phyloP scores from a whole-genome alignment of 2,888 invertebrate genomes.

The Choristoneura rosaceana region DNA sequence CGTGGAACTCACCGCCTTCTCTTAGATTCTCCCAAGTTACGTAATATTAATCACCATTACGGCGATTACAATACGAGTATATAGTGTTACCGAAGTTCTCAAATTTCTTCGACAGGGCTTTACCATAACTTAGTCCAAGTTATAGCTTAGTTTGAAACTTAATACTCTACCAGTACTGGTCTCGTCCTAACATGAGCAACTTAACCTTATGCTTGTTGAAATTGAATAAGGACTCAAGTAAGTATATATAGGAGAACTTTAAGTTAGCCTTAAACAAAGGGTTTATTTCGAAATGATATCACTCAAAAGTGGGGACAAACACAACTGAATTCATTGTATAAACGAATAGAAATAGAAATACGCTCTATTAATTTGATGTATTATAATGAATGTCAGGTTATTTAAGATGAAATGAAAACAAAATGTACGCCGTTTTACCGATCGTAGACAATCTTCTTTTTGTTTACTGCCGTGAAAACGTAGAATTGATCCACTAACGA shows the following conservation, averaged over 20 bases:
- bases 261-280: neutral
- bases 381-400: too few species aligned
- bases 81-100: constrained; percentile 19
- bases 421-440: too few species aligned
- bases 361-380: too few species aligned
- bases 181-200: constrained; percentile 4
- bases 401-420: too few species aligned
- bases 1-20: neutral
- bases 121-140: constrained; percentile 6
- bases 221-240: constrained; percentile 13
- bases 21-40: neutral
- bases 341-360: too few species aligned
- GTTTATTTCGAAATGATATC: neutral
- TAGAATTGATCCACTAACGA: too few species aligned
- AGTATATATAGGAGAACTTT: neutral
- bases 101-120: constrained; percentile 17
- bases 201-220: constrained; percentile 6
- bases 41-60: constrained; percentile 15
- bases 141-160: constrained; percentile 14
- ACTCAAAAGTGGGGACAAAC: neutral
- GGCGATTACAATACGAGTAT: neutral
- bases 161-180: neutral
- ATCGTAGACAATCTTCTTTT: too few species aligned
- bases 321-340: too few species aligned
- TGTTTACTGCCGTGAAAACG: too few species aligned